Percentiles rank a stretch among this genome's conserved stretches.
These are phyloP conservation scores for Orthosia gracilis DNA, from an alignment of 2,888 invertebrate genomes.

Conservation along the genomic window DNA sequence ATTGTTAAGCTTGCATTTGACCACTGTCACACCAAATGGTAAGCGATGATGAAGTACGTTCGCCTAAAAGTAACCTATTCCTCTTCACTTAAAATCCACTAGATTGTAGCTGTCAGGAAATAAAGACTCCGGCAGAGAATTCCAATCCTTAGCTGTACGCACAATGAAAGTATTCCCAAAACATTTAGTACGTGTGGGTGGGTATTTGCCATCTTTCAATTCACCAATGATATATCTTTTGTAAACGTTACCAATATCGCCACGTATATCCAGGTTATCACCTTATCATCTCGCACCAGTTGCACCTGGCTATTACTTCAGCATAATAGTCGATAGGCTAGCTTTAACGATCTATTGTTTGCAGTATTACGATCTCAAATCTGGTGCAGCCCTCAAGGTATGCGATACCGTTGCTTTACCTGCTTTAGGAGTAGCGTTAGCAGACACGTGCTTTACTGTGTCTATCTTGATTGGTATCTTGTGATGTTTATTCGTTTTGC, in stretches of 20 bases:
- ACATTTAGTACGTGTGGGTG: too few relatives aligned
- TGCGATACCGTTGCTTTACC: slow-evolving; percentile 55
- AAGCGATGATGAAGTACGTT: too few relatives aligned
- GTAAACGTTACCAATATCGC: slow-evolving; percentile 4
- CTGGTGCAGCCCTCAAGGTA: slow-evolving; percentile 60
- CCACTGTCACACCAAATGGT: too few relatives aligned
- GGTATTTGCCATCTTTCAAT: background rate
- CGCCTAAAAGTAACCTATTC: too few relatives aligned
- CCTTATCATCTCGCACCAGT: slow-evolving; percentile 52
- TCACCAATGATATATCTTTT: background rate
- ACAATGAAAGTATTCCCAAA: too few relatives aligned
- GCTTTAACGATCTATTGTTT: slow-evolving; percentile 63
- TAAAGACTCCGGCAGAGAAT: too few relatives aligned
- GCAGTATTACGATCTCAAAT: slow-evolving; percentile 45
- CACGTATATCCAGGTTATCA: slow-evolving; percentile 33
- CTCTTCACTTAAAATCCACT: too few relatives aligned
- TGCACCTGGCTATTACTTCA: slow-evolving; percentile 44
- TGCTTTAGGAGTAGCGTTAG: slow-evolving; percentile 32
- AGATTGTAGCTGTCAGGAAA: too few relatives aligned
- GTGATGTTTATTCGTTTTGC: background rate
- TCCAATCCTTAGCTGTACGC: too few relatives aligned
- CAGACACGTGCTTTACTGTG: slow-evolving; percentile 33
- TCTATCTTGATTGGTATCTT: slow-evolving; percentile 12
- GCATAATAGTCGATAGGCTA: slow-evolving; percentile 49
- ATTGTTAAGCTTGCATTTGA: too few relatives aligned